Conservation (phyloP, 2,113 vertebrate species). For the Nymphicus hollandicus region DNA sequence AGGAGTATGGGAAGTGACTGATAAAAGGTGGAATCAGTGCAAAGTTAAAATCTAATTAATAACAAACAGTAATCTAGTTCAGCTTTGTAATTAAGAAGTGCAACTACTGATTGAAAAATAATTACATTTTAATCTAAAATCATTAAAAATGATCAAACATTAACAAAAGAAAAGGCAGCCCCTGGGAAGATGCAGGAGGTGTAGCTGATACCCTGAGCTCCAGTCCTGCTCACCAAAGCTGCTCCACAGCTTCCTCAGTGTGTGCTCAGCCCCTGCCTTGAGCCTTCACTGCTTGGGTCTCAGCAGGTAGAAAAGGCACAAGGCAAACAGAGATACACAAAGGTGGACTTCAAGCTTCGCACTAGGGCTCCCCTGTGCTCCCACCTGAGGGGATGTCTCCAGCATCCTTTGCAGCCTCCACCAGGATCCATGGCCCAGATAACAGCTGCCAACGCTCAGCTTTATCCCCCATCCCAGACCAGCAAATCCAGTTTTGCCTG, state of each 20-base stretch:
- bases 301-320: neutral
- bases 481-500: neutral
- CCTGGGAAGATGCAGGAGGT: neutral
- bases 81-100: conserved; percentile 22
- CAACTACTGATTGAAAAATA: conserved; percentile 51
- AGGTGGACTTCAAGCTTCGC: neutral
- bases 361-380: neutral
- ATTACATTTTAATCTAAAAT: conserved; percentile 56
- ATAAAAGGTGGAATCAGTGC: neutral
- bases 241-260: fast-evolving
- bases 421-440: fast-evolving
- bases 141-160: conserved; percentile 36
- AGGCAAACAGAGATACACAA: neutral
- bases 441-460: neutral
- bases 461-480: neutral
- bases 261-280: neutral
- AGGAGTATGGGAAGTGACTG: neutral
- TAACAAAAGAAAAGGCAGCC: conserved; percentile 17
- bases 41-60: conserved; percentile 55
- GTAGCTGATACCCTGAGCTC: neutral
- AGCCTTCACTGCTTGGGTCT: neutral
- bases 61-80: conserved; percentile 31
- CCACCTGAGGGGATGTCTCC: neutral
- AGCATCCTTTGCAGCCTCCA: neutral
- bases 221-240: neutral